Conservation (phyloP, 2,888 invertebrate species). For the Vanessa cardui region DNA sequence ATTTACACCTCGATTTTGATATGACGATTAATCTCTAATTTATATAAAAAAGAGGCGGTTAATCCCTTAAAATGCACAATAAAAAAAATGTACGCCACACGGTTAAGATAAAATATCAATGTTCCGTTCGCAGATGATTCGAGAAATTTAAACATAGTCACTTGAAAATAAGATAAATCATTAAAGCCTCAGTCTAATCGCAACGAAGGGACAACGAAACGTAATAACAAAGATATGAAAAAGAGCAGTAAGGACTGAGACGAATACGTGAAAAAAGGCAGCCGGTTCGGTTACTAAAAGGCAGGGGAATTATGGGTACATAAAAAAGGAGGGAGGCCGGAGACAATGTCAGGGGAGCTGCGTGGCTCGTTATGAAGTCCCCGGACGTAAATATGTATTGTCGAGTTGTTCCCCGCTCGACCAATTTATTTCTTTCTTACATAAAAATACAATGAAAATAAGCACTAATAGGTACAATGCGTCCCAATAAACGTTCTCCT, state of each 20-base stretch:
- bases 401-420: conserved; percentile 28
- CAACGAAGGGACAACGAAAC: conserved; percentile 50
- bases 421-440: conserved; percentile 23
- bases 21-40: too few species aligned
- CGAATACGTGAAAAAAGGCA: conserved; percentile 61
- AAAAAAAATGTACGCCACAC: too few species aligned
- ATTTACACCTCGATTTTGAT: too few species aligned
- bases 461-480: background rate
- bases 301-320: conserved; percentile 58
- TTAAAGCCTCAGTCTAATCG: conserved; percentile 42
- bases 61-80: too few species aligned
- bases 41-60: too few species aligned
- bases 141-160: conserved; percentile 26
- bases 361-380: conserved; percentile 55
- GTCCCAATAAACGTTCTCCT: background rate
- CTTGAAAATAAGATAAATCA: conserved; percentile 33
- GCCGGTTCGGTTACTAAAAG: conserved; percentile 53
- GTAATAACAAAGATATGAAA: conserved; percentile 63
- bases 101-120: background rate
- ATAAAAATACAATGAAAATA: conserved; percentile 13
- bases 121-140: conserved; percentile 9
- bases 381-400: conserved; percentile 41
- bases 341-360: conserved; percentile 52
- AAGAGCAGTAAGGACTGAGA: conserved; percentile 60
- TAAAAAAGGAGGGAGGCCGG: conserved; percentile 45